phyloP scores from a whole-genome alignment of 2,113 vertebrate genomes.

The Thunnus maccoyii region DNA sequence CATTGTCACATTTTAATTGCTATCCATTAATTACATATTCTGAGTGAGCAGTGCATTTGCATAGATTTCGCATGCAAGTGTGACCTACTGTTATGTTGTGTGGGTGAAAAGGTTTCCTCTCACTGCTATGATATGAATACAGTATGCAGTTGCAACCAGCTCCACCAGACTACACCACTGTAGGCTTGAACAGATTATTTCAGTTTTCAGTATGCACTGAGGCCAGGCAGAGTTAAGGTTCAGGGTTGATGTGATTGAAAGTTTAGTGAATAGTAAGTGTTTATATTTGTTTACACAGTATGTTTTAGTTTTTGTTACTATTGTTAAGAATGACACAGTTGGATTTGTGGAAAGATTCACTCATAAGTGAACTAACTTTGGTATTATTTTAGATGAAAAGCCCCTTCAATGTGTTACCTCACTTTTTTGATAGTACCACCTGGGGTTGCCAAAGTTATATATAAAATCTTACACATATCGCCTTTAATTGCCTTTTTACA shows the following conservation, averaged over 20 bases:
- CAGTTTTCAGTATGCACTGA: constrained; percentile 5
- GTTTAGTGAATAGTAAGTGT: not conserved
- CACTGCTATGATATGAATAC: constrained; percentile 64
- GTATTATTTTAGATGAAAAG: no score
- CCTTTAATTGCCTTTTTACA: no score
- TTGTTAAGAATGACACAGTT: no score
- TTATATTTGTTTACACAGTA: not conserved
- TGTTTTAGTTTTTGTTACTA: no score
- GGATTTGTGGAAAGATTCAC: no score
- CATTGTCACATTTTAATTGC: constrained; percentile 74
- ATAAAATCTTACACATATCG: no score
- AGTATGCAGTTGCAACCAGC: constrained; percentile 40
- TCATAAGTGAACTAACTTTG: no score
- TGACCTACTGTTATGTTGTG: constrained; percentile 64
- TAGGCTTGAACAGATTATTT: constrained; percentile 20
- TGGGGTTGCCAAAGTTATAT: no score
- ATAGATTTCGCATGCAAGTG: constrained; percentile 72
- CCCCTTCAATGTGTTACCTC: no score
- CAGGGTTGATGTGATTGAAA: not conserved
- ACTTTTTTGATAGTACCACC: no score
- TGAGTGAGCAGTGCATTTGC: constrained; percentile 67
- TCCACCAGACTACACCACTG: not conserved
- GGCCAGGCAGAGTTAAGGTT: constrained; percentile 1
- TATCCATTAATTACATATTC: constrained; percentile 76
- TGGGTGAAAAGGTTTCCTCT: constrained; percentile 71